These are phyloP conservation scores for Oscheius onirici DNA, from an alignment of 2,888 invertebrate species.

Conservation along the genomic window DNA sequence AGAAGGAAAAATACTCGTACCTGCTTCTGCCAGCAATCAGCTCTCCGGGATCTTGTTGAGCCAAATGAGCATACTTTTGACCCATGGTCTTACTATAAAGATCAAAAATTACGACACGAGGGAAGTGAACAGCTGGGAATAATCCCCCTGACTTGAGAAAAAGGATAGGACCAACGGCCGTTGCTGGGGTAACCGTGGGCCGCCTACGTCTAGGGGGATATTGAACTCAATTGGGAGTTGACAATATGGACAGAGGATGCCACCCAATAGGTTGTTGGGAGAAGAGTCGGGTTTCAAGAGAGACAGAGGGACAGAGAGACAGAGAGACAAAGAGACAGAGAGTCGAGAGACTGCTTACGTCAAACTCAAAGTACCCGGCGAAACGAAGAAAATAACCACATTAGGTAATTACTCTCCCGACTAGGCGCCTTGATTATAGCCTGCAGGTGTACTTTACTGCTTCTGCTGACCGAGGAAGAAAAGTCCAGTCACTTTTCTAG, in stretches of 20 bases:
- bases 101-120: background rate
- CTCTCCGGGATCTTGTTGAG: slow-evolving; percentile 61
- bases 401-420: too few species aligned
- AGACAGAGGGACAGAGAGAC: background rate
- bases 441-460: too few species aligned
- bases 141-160: background rate
- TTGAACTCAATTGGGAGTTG: background rate
- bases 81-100: slow-evolving; percentile 42
- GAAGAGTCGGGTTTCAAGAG: background rate
- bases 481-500: too few species aligned
- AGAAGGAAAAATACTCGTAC: slow-evolving; percentile 2
- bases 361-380: too few species aligned
- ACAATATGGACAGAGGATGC: background rate
- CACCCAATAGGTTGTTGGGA: background rate
- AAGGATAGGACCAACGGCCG: background rate
- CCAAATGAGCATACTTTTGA: slow-evolving; percentile 53
- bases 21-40: slow-evolving; percentile 18
- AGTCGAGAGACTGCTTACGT: too few species aligned
- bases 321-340: background rate
- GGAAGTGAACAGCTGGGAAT: background rate
- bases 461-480: too few species aligned
- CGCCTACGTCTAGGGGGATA: background rate
- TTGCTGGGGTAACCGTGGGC: background rate
- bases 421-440: too few species aligned
- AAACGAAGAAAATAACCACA: too few species aligned